Base-by-base conservation (phyloP, 1,140 invertebrate species). In the Caenorhabditis remanei region DNA sequence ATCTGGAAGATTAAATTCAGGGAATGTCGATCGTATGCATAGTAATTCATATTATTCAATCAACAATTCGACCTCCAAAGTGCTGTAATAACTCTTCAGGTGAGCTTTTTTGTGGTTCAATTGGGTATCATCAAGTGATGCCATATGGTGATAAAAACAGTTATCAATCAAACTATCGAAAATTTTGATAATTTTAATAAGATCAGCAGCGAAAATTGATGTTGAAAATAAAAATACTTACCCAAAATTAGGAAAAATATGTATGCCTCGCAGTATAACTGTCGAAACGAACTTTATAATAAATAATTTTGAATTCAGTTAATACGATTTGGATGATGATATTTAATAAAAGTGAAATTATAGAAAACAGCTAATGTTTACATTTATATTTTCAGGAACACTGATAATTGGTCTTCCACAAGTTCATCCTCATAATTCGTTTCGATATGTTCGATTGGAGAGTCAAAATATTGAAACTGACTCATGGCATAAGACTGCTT, bases 1-100 rank as follows among this genome's bases (percentile, higher is more conserved):
- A 40, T 9, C 40, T 41, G 2, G 32, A 65, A 65, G 46, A 24
- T 79, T 50, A 71, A 32, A 53, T 79, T 16, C n/a, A 79, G 71
- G 46, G 71, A 50, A 79, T 79, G 71, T 79, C 71, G 2, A 79
- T 79, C 24, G 71, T 79, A n/a, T 79, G 71, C 40, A 50, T 79
- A 53, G 21, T 79, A 79, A 79, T 79, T 79, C 71, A 79, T 41
- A 79, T 79, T 32, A 24, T 79, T 79, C 71, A 79, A 79, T 79
- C 71, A 21, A 79, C 71, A 24, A 16, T 79, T 21, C 71, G 46
- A 48, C 71, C 46, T 79, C 71, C 71, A 50, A 48, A 79, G 53
- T 79, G 71, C 71, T 79, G 71, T 79, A 40, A 79, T 50, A 50
- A 79, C 46, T 79, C 71, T n/a, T 79, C 71, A 50, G 71, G 71